These are phyloP conservation scores for Caerostris extrusa DNA, from an alignment of 1,140 invertebrate species.

Conservation along the genomic window DNA sequence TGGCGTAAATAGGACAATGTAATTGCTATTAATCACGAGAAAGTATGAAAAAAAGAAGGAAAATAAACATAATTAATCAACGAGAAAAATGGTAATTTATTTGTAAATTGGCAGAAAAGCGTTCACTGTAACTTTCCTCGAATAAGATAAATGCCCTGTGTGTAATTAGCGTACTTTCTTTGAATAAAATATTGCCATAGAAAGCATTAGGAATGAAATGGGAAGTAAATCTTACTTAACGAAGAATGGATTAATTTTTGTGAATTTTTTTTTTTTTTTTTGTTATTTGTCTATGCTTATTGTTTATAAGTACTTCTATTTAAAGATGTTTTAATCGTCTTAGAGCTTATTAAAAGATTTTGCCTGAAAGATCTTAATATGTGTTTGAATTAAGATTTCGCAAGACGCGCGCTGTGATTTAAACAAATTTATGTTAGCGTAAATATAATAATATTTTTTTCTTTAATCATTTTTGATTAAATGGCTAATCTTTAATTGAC, in stretches of 20 bases:
- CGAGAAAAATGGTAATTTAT: slow-evolving; percentile 20
- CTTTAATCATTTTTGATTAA: not conserved
- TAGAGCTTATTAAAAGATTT: slow-evolving; percentile 3
- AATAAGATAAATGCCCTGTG: not conserved
- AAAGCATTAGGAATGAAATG: not conserved
- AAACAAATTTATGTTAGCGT: not conserved
- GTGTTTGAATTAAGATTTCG: not conserved
- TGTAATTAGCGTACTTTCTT: slow-evolving; percentile 1
- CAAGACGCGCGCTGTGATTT: not conserved
- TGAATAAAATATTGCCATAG: not conserved
- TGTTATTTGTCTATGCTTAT: not conserved
- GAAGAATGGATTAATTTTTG: not conserved
- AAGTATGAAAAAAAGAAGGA: not conserved
- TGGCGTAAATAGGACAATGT: not conserved
- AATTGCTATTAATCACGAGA: slow-evolving; percentile 8
- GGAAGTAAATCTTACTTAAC: not conserved
- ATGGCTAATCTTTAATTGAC: not conserved
- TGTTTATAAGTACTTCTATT: not conserved
- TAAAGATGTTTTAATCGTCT: not conserved
- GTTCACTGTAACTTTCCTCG: not conserved
- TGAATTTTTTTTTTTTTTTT: not conserved
- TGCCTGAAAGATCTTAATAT: not conserved
- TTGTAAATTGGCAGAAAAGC: not conserved
- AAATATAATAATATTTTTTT: not conserved
- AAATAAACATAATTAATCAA: not conserved